Conservation (phyloP, 2,888 invertebrate species). For the Antheraea yamamai region DNA sequence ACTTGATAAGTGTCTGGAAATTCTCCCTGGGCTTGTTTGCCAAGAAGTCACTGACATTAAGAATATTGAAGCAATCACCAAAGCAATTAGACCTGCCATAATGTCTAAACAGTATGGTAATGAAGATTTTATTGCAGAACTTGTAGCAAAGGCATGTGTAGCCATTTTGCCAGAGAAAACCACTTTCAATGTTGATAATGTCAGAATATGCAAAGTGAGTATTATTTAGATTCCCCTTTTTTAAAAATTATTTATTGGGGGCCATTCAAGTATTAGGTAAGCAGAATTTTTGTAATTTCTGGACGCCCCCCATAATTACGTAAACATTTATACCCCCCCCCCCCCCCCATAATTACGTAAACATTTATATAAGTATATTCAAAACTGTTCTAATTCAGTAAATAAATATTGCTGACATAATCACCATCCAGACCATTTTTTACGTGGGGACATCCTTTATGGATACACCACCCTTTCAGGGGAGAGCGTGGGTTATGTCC, state of each 20-base stretch:
- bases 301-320: too few species aligned
- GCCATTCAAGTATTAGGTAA: too few species aligned
- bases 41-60: constrained; percentile 87
- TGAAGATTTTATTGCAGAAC: constrained; percentile 94
- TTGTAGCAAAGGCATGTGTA: constrained; percentile 94
- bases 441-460: too few species aligned
- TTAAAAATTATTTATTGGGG: not conserved
- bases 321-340: too few species aligned
- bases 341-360: too few species aligned
- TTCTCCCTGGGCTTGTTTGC: constrained; percentile 91
- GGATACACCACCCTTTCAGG: too few species aligned
- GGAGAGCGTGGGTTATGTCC: too few species aligned
- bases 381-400: too few species aligned
- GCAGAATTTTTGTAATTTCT: too few species aligned
- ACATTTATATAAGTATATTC: too few species aligned
- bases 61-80: constrained; percentile 86
- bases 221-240: not conserved
- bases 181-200: constrained; percentile 98
- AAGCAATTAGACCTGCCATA: constrained; percentile 90
- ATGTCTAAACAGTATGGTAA: constrained; percentile 99
- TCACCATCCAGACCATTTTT: too few species aligned
- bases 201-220: constrained; percentile 93
- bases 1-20: constrained; percentile 92
- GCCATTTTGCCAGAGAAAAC: constrained; percentile 92
- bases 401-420: too few species aligned